Base-by-base conservation (phyloP, 2,888 invertebrate species). In the Dasysyrphus albostriatus region DNA sequence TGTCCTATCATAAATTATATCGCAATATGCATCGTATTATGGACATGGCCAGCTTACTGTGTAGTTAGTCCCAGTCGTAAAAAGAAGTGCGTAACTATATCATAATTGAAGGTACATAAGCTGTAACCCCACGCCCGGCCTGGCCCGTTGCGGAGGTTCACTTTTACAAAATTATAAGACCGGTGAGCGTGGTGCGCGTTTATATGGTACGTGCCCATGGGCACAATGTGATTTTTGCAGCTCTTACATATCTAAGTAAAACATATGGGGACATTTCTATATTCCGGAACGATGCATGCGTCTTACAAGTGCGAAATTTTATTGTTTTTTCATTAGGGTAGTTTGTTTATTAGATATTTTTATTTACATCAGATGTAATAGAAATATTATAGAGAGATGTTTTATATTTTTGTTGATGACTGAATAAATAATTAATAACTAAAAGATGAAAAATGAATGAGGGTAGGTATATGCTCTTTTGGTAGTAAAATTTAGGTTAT, bases 191-290 rank as follows among this genome's bases (percentile, higher is more conserved):
- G 87, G 78, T 63, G 83, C 87, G 65, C 78, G 24, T 83, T 83
- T 83, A 83, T 79, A 72, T 65, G 70, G 83, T 83, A 83, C 87
- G 87, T 87, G 87, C 78, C 79, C 75, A 47, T 76, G 74, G 65
- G 79, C 59, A 83, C 74, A 78, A 65, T 83, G 83, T 42, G 87
- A 85, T 83, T 79, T 54, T 32, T 14, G 47, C 75, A 54, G 24
- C 42, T 51, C 51, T 67, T 77, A 49, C 82, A 78, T 82, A 69
- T 39, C 47, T 51, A 51, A 51, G n/a, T 24, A 16, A n/a, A n/a
- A 51, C 24, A 51, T 32, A 51, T 54, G 32, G 54, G 54, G 29
- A 19, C 39, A 44, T 19, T 24, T 19, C 61, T 42, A 39, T 44
- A 32, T 32, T 6, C 16, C 32, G 12, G 5, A 58, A 29, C 1